These are phyloP conservation scores for Onychostruthus taczanowskii DNA, from an alignment of 2,113 vertebrate species.

Conservation along the genomic window DNA sequence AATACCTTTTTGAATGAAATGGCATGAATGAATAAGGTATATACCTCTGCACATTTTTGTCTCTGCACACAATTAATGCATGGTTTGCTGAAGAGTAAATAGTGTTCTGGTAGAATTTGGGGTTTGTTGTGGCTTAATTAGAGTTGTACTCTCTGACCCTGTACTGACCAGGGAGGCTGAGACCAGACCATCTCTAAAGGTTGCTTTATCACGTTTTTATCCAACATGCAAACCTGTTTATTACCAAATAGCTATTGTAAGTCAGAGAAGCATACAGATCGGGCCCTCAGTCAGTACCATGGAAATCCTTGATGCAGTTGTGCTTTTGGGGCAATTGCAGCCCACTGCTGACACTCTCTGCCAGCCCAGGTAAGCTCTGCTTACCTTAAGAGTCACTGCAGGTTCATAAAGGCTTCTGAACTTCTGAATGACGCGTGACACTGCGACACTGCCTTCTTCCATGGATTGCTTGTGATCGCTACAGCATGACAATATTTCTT, in stretches of 20 bases:
- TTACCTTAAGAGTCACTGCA: background rate
- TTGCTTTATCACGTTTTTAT: background rate
- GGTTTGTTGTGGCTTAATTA: background rate
- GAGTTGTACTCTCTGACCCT: background rate
- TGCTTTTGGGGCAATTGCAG: background rate
- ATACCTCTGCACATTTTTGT: background rate
- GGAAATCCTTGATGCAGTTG: background rate
- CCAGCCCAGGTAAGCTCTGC: background rate
- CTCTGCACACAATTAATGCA: background rate
- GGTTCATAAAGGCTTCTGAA: background rate
- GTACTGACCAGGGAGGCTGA: background rate
- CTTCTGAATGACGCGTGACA: background rate
- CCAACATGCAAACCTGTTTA: background rate
- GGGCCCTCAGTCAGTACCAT: background rate
- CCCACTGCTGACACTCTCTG: background rate
- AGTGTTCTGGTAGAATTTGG: background rate
- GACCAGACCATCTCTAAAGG: background rate
- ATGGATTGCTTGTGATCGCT: conserved; percentile 1
- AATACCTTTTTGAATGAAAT: background rate
- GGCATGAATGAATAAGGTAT: background rate
- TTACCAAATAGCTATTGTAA: background rate
- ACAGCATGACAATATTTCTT: background rate
- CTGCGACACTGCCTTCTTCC: background rate
- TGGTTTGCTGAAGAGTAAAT: background rate
- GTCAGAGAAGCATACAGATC: background rate